Base-by-base conservation (phyloP, 2,888 invertebrate genomes). In the Achlya flavicornis region DNA sequence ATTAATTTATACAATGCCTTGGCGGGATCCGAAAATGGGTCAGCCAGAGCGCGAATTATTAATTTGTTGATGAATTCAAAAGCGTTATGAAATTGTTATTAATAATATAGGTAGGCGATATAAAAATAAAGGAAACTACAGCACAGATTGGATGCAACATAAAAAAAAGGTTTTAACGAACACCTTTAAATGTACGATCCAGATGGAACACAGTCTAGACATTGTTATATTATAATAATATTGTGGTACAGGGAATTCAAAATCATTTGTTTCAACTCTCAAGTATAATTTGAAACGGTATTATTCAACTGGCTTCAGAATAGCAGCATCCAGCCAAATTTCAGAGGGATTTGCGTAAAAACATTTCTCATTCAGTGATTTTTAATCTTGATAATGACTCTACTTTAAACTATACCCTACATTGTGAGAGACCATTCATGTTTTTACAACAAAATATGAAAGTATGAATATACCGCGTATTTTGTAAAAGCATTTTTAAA, bases 351-450 rank as follows among this genome's bases (percentile, higher is more conserved):
- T 16, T 48, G 48, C 16, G 16, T 4, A 7, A 16, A 48, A 48
- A 48, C 48, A 16, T 48, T 48, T 48, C 16, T 14, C 48, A 48
- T 48, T 48, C 48, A 48, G 48, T 48, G 16, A 48, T 14, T 48
- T 48, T 48, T 48, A 48, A 48, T 48, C 48, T 48, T 48, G 48
- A 16, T 48, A 48, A 48, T 48, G 48, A 48, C 48, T 48, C 48
- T 48, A n/a, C n/a, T n/a, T n/a, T n/a, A n/a, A 43, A 48, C 16
- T 48, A 16, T 38, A 10, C 8, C 16, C 16, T 1, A 16, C 16
- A 48, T 48, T 48, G 48, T 48, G 16, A 16, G n/a, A 48, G 16
- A 48, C 16, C 38, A 38, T 10, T 38, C 38, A 38, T 10, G 48
- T 16, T 48, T 16, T 5, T 16, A 48, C 0, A 3, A 16, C 4